Conservation (phyloP, 1,140 invertebrate genomes). For the Drosophila tristis region DNA sequence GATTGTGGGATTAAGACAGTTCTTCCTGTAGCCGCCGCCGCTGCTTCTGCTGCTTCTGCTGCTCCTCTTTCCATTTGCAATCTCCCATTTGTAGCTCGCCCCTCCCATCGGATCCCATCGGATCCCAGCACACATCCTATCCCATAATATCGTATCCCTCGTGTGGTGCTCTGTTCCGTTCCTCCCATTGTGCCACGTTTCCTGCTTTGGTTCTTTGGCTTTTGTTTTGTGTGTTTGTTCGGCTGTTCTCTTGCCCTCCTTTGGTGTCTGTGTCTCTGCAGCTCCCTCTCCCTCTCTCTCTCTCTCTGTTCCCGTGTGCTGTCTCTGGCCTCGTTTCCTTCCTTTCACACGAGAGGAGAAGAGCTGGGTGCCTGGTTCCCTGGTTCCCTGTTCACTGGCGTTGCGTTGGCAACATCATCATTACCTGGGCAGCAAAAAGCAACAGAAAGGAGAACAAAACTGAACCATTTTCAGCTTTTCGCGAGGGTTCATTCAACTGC, state of each 20-base stretch:
- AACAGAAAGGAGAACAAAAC: conserved; percentile 39
- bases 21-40: conserved; percentile 34
- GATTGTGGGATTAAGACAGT: conserved; percentile 71
- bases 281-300: conserved; percentile 8
- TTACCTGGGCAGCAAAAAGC: conserved; percentile 63
- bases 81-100: conserved; percentile 4
- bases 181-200: conserved; percentile 75
- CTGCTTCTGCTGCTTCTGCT: background rate
- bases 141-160: conserved; percentile 27
- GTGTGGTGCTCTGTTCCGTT: conserved; percentile 49
- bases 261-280: conserved; percentile 12
- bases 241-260: conserved; percentile 36
- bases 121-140: conserved; percentile 14
- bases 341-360: conserved; percentile 63
- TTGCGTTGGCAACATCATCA: conserved; percentile 71
- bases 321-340: conserved; percentile 74
- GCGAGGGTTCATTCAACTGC: conserved; percentile 75
- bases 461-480: conserved; percentile 72
- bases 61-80: conserved; percentile 29
- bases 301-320: conserved; percentile 29
- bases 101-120: conserved; percentile 1
- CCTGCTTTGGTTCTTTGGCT: conserved; percentile 52
- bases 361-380: too few species aligned
- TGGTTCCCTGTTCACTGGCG: conserved; percentile 1
- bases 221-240: conserved; percentile 22